Conservation (phyloP, 2,888 invertebrate species). For the Luffia ferchaultella region DNA sequence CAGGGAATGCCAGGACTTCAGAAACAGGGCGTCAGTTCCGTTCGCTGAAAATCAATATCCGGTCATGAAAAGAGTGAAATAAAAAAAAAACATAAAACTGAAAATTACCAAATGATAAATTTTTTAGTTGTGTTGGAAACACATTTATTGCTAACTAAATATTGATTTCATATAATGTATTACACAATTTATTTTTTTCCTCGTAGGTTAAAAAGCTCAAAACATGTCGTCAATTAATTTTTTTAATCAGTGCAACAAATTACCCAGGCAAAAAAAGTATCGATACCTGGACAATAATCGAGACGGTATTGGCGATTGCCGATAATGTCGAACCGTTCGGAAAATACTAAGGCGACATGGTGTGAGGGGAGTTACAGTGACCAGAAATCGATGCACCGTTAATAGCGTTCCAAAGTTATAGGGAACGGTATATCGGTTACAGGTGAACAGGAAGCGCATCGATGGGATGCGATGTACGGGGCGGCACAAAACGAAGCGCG, state of each 20-base stretch:
- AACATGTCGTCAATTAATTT: no score
- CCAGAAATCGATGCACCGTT: constrained; percentile 62
- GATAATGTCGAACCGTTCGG: constrained; percentile 66
- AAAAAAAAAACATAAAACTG: no score
- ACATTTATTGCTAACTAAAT: no score
- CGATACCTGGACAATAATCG: constrained; percentile 28
- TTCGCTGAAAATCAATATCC: constrained; percentile 31
- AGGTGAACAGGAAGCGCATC: constrained; percentile 34
- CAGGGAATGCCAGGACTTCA: constrained; percentile 29
- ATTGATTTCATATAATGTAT: no score
- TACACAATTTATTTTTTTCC: no score
- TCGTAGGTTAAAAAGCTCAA: no score
- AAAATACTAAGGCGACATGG: constrained; percentile 58
- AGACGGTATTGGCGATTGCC: constrained; percentile 60
- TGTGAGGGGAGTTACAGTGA: constrained; percentile 38
- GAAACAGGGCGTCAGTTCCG: constrained; percentile 18
- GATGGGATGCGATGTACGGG: constrained; percentile 27
- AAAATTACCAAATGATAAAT: no score
- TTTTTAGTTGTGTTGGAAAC: no score
- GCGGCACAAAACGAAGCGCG: no score
- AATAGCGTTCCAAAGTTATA: constrained; percentile 51
- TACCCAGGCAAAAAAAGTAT: not conserved
- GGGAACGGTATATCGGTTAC: constrained; percentile 41
- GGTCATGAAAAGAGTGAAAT: no score
- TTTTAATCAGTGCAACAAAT: no score